Percentiles rank a stretch among this genome's conserved stretches.
Evolutionary conservation across 1,140 invertebrate species (phyloP).

Genomic region (Pristionchus pacificus): DNA sequence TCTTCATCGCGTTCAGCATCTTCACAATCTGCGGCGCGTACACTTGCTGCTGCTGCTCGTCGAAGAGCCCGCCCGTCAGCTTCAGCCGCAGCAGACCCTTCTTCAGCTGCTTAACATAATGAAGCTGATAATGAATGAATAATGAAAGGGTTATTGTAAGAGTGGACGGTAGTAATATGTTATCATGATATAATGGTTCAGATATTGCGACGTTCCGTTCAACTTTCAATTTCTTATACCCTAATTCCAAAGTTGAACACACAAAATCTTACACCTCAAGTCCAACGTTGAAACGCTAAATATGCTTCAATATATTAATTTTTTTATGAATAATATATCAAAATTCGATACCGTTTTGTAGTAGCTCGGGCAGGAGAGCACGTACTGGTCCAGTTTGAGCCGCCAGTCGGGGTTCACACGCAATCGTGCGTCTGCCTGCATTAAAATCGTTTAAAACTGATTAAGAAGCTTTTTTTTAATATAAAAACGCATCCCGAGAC

Average conservation of each 20-base stretch:
- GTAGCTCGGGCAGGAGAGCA: constrained; percentile 89
- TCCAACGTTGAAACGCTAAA: too few species aligned
- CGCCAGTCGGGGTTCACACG: constrained; percentile 73
- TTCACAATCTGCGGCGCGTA: not conserved
- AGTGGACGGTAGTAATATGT: too few species aligned
- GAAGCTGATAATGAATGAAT: constrained; percentile 14
- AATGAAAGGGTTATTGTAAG: too few species aligned
- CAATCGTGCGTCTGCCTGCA: constrained; percentile 71
- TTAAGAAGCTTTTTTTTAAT: too few species aligned
- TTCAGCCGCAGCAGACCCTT: not conserved
- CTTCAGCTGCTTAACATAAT: not conserved
- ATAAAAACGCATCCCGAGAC: too few species aligned
- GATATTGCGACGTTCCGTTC: too few species aligned
- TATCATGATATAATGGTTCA: too few species aligned
- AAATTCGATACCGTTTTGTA: constrained; percentile 72
- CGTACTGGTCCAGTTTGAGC: constrained; percentile 83
- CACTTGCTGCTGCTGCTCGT: not conserved
- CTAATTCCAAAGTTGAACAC: too few species aligned
- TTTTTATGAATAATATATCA: not conserved
- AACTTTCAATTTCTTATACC: too few species aligned
- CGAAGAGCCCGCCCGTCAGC: not conserved
- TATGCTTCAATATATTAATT: too few species aligned
- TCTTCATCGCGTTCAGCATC: not conserved
- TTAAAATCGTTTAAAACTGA: not conserved
- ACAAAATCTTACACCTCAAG: too few species aligned